Base-by-base conservation (phyloP, 2,797 vertebrate genomes). In the Pangasius macronema region DNA sequence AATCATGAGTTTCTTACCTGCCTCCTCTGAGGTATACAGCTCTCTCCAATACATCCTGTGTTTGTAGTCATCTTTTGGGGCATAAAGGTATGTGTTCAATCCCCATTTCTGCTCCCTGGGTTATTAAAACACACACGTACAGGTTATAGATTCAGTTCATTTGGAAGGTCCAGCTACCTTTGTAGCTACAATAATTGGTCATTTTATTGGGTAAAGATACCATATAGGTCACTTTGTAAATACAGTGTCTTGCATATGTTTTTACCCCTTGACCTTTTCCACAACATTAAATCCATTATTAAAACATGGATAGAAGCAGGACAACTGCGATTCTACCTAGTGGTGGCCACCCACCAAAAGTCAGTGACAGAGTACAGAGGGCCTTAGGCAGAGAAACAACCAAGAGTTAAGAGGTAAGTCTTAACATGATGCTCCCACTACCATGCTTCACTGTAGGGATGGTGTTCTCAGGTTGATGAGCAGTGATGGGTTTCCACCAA, bases 41-140 rank as follows among this genome's bases (percentile, higher is more conserved):
- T 99, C 98, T 93, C 99, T 96, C 99, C 99, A 99, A 95, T 99
- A 99, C 98, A 98, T 99, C 90, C 99, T 96, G 94, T 99, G 99
- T 93, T 99, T 99, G 95, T 98, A 98, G 94, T 99, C 99, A 88
- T 99, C 98, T 92, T 99, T 99, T 39, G 99, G 99, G 61, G 98
- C 99, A 72, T 99, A 99, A 39, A 99, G 94, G 91, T 99, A 99
- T 0, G 98, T 97, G 94, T 99, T 99, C 92, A 99, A 93, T 46
- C 98, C 97, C 98, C 98, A 99, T 88, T 97, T 97, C 93, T 98
- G 97, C 91, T 99, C 96, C 92, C 99, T 99, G 90, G 18, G 39
- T 63, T 61, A 80, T 85, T 79, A 33, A 87, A 20, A 84, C 33
- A 90, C 2, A 90, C 2, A 53, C 33, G 46, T 18, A 27, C 46